Evolutionary conservation across 2,797 vertebrate species (phyloP), one percentile per base, ranked within the genome.

Genomic region (Apodemus agrarius): DNA sequence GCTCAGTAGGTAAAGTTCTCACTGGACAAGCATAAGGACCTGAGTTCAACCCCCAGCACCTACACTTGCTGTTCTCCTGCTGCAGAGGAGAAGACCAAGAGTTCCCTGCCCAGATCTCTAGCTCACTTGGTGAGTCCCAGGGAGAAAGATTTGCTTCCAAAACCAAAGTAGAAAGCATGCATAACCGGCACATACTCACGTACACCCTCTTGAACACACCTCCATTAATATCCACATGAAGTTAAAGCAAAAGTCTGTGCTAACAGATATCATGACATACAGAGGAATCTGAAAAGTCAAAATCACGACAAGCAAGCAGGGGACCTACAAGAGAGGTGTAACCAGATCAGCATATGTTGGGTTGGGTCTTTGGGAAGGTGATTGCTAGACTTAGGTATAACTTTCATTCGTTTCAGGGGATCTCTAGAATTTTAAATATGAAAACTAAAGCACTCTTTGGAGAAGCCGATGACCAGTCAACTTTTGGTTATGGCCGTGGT

Each of bases 221-320:
- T 49, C 14, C 49, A 17, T 54, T 34, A 8, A 29, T 37, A 54
- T 17, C 37, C 34, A 72, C 8, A 1, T 37, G 16, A 76, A 78
- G 95, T 97, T 94, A 94, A 95, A 92, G 96, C 96, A 76, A 97
- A 98, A 97, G 87, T 97, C 96, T 97, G 84, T 97, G 84, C 91
- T 91, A 93, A 0, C 74, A 90, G 94, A 93, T 96, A 96, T 97
- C 98, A 97, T 95, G 96, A 97, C 96, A 97, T 92, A 97, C 84
- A 97, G 91, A 93, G 61, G 96, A 97, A 98, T 98, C 97, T 97
- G 95, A 97, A 96, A 98, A 96, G 97, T 97, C 93, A 40, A 49
- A 78, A 21, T 43, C 52, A 90, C 96, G 97, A 96, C 92, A 98
- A 98, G 98, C 31, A 91, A 49, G 19, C 12, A 75, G 91, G 72